Evolutionary conservation across 2,797 vertebrate species (phyloP).

Genomic region (Hypotaenidia philippensis): DNA sequence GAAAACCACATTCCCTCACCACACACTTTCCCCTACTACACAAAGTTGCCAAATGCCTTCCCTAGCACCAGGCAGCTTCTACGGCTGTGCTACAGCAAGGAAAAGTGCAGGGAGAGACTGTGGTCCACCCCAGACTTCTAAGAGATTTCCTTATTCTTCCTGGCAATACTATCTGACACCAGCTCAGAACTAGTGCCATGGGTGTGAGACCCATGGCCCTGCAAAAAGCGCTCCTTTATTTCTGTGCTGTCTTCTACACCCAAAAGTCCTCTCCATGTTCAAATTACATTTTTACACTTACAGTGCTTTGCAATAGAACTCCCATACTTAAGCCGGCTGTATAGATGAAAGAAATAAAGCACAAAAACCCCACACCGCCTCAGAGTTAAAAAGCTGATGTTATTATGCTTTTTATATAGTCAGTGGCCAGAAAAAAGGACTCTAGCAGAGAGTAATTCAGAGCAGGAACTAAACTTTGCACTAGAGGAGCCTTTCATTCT

Average conservation of each 20-base stretch:
- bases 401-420: background rate
- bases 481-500: background rate
- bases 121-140: background rate
- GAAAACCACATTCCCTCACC: background rate
- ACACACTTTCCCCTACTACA: background rate
- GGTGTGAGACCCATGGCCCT: background rate
- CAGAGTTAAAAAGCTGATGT: background rate
- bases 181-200: background rate
- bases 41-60: background rate
- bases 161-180: background rate
- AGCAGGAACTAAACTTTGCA: background rate
- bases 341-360: background rate
- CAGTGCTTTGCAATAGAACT: background rate
- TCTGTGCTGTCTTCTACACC: background rate
- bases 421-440: background rate
- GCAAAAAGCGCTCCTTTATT: background rate
- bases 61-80: background rate
- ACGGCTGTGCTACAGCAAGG: background rate
- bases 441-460: background rate
- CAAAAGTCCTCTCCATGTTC: background rate
- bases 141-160: background rate
- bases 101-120: background rate
- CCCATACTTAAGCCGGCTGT: background rate
- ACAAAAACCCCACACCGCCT: background rate
- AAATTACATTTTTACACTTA: background rate